Base-by-base conservation (phyloP, 2,113 vertebrate genomes). In the Lampris incognitus region DNA sequence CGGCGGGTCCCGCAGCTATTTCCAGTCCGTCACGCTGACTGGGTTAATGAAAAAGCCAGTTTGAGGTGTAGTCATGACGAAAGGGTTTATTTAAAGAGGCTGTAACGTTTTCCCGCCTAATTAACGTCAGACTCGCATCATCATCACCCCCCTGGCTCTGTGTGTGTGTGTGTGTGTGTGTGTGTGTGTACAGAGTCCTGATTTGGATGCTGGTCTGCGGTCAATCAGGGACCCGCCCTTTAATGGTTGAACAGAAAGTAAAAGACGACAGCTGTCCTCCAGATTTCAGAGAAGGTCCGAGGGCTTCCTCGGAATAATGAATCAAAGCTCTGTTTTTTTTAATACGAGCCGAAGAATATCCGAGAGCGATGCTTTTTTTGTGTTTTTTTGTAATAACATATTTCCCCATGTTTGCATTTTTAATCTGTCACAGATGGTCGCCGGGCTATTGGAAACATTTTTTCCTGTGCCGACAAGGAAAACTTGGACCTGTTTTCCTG, bases 211-310 rank as follows among this genome's bases (percentile, higher is more conserved):
- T 11, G 8, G 2, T 59, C 11, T 1, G 9, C 10, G 5, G 13
- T 48, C 10, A 70, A 80, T n/a, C 24, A 40, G 51, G 72, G 4
- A 24, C 24, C 24, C 24, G 24, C 24, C 24, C 24, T 24, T 24
- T 24, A 24, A 24, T 24, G 24, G 24, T 24, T 58, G 58, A 57
- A 72, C 37, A 36, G 5, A 41, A 2, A 64, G 24, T 1, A 67
- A 76, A 76, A 58, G 48, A 58, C 57, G 3, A 55, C 13, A 85
- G 55, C 48, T 62, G 42, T 82, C 84, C 79, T 80, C 76, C 79
- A 86, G 76, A 70, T 72, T 82, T 87, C 65, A 64, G 68, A 24
- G 76, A 85, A 89, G 24, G 81, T 66, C 69, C 69, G 71, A 70
- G 50, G 24, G 59, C 11, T 81, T 88, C 71, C 39, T 54, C 44